phyloP scores from a whole-genome alignment of 92 coral and sea anemone species.

The Galaxea fascicularis region DNA sequence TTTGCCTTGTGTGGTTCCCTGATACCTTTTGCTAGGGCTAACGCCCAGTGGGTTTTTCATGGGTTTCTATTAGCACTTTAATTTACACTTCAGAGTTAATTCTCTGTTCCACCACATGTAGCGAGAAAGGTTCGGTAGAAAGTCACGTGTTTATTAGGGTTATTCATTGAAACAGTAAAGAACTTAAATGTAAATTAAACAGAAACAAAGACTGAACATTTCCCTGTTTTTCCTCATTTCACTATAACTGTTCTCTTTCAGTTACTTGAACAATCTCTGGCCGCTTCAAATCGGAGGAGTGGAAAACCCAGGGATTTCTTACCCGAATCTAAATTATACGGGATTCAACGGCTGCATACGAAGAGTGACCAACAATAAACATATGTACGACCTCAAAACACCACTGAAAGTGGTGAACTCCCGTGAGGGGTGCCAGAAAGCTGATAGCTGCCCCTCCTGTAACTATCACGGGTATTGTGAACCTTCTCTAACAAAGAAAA shows the following conservation, averaged over 20 bases:
- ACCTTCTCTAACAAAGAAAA: slow-evolving; percentile 60
- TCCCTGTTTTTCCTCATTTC: background rate
- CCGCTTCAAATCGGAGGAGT: slow-evolving; percentile 95
- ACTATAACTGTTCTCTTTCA: slow-evolving; percentile 13
- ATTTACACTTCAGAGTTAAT: no score
- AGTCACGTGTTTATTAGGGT: no score
- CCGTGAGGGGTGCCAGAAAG: slow-evolving; percentile 71
- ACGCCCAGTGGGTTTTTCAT: no score
- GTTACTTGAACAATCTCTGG: slow-evolving; percentile 87
- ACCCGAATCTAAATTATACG: slow-evolving; percentile 74
- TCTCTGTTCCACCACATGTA: no score
- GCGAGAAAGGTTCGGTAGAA: no score
- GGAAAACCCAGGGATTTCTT: slow-evolving; percentile 60
- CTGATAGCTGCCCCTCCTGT: slow-evolving; percentile 70
- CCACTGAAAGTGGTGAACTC: slow-evolving; percentile 81
- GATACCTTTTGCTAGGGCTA: no score
- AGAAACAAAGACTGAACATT: no score
- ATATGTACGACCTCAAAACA: slow-evolving; percentile 84
- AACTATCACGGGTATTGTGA: slow-evolving; percentile 87
- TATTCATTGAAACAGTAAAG: no score
- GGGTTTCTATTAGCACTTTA: no score
- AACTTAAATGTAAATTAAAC: no score
- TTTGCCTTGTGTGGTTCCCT: no score
- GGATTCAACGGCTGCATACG: slow-evolving; percentile 94
- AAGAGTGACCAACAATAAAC: slow-evolving; percentile 73